A percentile compares a stretch with the other conserved stretches of the same genome.
Evolutionary conservation across 2,888 invertebrate species (phyloP).

Genomic region (Notodonta ziczac): DNA sequence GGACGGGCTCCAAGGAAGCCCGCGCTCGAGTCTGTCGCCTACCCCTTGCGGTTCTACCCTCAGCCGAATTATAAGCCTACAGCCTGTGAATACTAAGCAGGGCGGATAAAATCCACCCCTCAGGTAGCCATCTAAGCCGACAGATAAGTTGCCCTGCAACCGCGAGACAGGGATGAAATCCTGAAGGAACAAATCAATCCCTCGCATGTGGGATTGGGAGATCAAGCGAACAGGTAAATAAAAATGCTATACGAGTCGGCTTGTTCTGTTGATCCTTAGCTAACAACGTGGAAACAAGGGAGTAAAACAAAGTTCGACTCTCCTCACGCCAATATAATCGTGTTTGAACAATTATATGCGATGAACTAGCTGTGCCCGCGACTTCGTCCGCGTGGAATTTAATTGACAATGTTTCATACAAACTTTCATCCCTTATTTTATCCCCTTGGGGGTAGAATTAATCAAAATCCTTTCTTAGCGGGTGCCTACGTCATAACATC

Average conservation of each 20-base stretch:
- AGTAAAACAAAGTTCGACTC: constrained; percentile 38
- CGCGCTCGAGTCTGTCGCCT: constrained; percentile 55
- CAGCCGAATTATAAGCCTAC: constrained; percentile 75
- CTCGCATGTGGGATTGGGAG: constrained; percentile 59
- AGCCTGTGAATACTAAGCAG: constrained; percentile 75
- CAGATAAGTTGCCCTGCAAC: constrained; percentile 67
- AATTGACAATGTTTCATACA: too few species aligned
- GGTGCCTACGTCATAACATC: too few species aligned
- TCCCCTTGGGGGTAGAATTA: too few species aligned
- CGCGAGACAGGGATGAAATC: constrained; percentile 64
- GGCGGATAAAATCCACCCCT: constrained; percentile 73
- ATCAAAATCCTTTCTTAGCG: too few species aligned
- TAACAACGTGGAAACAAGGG: constrained; percentile 64
- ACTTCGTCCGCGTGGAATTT: too few species aligned
- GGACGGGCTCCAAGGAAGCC: constrained; percentile 50
- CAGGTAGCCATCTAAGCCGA: constrained; percentile 77
- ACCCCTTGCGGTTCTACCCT: constrained; percentile 69
- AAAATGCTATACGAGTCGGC: constrained; percentile 57
- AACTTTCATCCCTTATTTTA: too few species aligned
- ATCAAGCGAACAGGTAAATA: constrained; percentile 68
- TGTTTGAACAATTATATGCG: not conserved
- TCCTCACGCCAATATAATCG: constrained; percentile 8
- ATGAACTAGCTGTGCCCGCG: too few species aligned
- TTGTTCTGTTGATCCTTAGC: constrained; percentile 63
- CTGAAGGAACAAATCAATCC: constrained; percentile 73